A percentile compares a stretch with the other conserved stretches of the same genome.
Conservation (phyloP, 92 coral and sea anemone genomes). For the Palythoa grandis region DNA sequence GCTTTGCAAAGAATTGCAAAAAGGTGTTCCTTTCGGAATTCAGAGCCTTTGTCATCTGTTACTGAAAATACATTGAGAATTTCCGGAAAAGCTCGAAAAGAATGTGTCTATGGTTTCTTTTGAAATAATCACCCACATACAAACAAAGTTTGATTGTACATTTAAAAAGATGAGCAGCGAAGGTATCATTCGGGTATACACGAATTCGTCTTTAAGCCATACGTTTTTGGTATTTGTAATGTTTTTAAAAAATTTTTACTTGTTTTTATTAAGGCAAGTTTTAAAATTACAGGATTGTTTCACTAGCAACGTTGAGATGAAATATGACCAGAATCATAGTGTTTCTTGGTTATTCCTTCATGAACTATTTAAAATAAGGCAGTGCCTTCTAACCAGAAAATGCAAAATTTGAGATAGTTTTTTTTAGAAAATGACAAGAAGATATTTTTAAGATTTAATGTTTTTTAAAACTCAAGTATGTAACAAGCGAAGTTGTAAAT, state of each 20-base stretch:
- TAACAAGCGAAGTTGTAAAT: not conserved
- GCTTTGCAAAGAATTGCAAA: too few species aligned
- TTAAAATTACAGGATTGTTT: not conserved
- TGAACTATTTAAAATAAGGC: constrained; percentile 18
- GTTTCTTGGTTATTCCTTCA: not conserved
- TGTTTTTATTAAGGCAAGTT: not conserved
- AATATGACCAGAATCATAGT: not conserved
- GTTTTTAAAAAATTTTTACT: not conserved
- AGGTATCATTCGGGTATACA: too few species aligned
- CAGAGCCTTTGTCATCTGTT: too few species aligned
- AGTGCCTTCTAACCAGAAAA: not conserved
- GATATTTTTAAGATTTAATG: constrained; percentile 3
- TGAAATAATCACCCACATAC: too few species aligned
- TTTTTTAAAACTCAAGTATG: not conserved
- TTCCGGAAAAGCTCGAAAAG: too few species aligned
- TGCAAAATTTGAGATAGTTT: constrained; percentile 8
- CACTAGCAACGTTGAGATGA: not conserved
- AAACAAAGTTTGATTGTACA: too few species aligned
- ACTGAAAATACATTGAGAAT: too few species aligned
- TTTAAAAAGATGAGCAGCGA: too few species aligned
- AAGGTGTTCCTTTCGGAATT: too few species aligned
- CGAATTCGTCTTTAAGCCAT: too few species aligned
- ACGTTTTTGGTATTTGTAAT: not conserved
- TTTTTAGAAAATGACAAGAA: constrained; percentile 3
- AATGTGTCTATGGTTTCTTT: too few species aligned